Base-by-base conservation (phyloP, 2,113 vertebrate genomes). In the Leptobrachium leishanense region DNA sequence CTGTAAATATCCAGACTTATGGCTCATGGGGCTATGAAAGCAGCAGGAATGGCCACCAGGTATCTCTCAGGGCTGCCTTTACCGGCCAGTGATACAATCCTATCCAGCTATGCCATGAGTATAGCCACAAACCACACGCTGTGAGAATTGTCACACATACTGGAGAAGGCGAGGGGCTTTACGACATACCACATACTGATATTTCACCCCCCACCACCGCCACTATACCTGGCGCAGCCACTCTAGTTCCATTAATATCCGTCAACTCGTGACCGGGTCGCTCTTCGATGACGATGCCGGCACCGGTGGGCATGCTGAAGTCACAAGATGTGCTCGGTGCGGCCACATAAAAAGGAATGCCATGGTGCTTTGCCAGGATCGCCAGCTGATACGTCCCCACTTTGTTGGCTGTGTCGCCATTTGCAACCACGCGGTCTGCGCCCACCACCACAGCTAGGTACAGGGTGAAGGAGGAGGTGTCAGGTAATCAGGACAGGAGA, bases 381-480 rank as follows among this genome's bases (percentile, higher is more conserved):
- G 96, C 96, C 88, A 98, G 87, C 89, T 95, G 94, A 90, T 96
- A 97, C 0, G 96, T 97, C 74, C 96, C 96, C 71, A 98, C 94
- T 84, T 98, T 98, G 87, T 98, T 97, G 82, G 96, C 96, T 0
- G 94, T 95, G 82, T 97, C 96, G 0, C 96, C 96, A 0, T 97
- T 97, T 80, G 95, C 95, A 0, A 95, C 94, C 42, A 98, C 94
- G 0, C 95, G 85, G 89, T 97, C 95, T 0, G 95, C 96, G 3
- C 96, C 96, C 7, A 97, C 96, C 2, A 97, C 88, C 12, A 98
- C 94, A 0, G 95, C 96, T 98, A 82, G 1, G 7, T 40, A 9
- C 0, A 64, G 43, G 68, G 43, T 2, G 6, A 11, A 43, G 13
- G 5, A 8, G 46, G 46, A 8, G 8, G 46, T 4, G 46, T 50